Percentiles rank a stretch among this genome's conserved stretches.
Evolutionary conservation across 2,113 vertebrate genomes (phyloP).

Genomic region (Catagonus wagneri): DNA sequence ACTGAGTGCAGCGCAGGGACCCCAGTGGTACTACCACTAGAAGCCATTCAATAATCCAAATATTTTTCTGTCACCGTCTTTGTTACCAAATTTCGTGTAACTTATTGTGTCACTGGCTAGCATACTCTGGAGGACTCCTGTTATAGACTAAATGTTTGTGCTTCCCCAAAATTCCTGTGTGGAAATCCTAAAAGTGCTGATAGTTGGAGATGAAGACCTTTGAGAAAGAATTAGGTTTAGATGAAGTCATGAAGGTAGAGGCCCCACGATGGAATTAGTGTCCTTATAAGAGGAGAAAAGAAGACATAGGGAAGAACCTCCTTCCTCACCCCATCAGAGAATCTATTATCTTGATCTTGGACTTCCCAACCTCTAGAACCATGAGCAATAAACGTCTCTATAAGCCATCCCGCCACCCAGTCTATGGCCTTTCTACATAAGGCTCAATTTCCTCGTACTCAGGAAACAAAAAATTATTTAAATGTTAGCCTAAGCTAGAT

Average conservation of each 20-base stretch:
- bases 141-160: neutral
- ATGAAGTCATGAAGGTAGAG: neutral
- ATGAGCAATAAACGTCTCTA: neutral
- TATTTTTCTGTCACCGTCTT: neutral
- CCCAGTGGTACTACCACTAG: neutral
- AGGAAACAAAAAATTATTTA: constrained; percentile 20
- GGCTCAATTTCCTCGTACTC: neutral
- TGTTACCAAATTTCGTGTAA: neutral
- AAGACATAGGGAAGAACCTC: neutral
- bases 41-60: neutral
- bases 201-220: neutral
- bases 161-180: neutral
- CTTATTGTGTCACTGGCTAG: neutral
- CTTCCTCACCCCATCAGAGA: neutral
- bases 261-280: neutral
- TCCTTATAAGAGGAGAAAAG: neutral
- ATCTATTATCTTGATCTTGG: neutral
- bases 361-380: neutral
- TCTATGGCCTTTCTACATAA: neutral
- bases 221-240: neutral
- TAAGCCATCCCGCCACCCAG: neutral
- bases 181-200: neutral
- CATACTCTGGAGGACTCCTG: neutral
- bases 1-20: neutral
- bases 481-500: neutral